Conservation (phyloP, 2,888 invertebrate species). For the Caenorhabditis panamensis region DNA sequence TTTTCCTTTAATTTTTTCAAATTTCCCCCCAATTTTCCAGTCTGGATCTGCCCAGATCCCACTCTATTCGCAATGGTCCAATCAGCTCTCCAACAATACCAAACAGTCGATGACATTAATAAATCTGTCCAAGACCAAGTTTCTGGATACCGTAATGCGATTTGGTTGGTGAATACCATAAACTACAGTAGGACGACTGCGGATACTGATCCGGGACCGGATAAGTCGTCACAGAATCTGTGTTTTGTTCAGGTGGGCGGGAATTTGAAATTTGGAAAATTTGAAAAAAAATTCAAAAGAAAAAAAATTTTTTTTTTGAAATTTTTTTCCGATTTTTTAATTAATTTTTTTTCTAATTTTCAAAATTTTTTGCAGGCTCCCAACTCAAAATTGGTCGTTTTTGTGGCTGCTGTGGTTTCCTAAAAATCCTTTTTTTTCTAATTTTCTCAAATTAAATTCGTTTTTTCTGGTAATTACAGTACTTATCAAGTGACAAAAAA, state of each 20-base stretch:
- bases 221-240: conserved; percentile 44
- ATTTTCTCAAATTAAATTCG: too few relatives aligned
- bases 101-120: conserved; percentile 59
- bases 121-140: conserved; percentile 49
- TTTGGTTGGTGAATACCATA: conserved; percentile 60
- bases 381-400: conserved; percentile 42
- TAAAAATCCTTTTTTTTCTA: neutral
- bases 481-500: too few relatives aligned
- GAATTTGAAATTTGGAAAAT: neutral
- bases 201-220: conserved; percentile 43
- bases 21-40: too few relatives aligned
- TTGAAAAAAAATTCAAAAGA: too few relatives aligned
- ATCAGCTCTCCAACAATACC: conserved; percentile 42
- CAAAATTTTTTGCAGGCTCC: conserved; percentile 41
- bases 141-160: conserved; percentile 43
- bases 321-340: too few relatives aligned
- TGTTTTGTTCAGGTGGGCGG: conserved; percentile 50
- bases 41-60: conserved; percentile 62
- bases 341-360: neutral
- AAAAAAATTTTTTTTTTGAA: too few relatives aligned
- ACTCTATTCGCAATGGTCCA: conserved; percentile 51
- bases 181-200: conserved; percentile 62
- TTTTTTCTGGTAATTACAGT: neutral
- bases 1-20: too few relatives aligned
- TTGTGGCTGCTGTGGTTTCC: conserved; percentile 53